Percentiles rank a stretch among this genome's conserved stretches.
Conservation (phyloP, 2,113 vertebrate genomes). For the Pardalotus punctatus region DNA sequence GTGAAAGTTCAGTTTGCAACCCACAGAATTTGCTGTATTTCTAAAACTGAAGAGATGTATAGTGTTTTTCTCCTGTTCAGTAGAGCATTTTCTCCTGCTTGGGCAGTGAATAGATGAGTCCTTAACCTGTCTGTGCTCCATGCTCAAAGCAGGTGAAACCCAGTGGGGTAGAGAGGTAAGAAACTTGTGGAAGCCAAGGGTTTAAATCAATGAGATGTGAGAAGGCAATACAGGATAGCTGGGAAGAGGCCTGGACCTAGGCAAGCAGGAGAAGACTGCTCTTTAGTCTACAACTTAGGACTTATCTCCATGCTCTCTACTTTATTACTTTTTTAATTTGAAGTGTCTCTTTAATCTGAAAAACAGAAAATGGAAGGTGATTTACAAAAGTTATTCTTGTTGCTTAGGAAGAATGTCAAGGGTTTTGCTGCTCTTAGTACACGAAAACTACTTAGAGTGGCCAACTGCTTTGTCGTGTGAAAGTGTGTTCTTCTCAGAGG, state of each 20-base stretch:
- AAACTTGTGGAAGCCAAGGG: neutral
- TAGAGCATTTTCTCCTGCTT: neutral
- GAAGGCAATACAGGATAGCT: neutral
- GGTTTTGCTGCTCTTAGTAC: neutral
- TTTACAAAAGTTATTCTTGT: neutral
- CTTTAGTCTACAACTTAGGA: neutral
- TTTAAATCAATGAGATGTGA: neutral
- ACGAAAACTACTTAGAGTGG: neutral
- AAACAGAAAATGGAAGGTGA: conserved; percentile 20
- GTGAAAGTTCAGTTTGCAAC: neutral
- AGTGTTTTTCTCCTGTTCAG: neutral
- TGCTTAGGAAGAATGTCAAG: neutral
- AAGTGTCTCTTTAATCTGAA: neutral
- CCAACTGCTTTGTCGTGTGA: neutral
- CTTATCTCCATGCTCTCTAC: neutral
- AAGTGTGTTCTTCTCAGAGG: neutral
- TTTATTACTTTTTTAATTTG: neutral
- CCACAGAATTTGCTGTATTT: neutral
- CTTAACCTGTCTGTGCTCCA: neutral
- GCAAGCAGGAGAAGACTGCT: neutral
- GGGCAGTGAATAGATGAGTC: neutral
- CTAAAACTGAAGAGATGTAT: neutral
- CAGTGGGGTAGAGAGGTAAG: neutral
- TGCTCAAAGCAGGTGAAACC: neutral
- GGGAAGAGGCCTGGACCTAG: neutral